phyloP scores from a whole-genome alignment of 2,888 invertebrate species.

The Cataglyphis cursor region DNA sequence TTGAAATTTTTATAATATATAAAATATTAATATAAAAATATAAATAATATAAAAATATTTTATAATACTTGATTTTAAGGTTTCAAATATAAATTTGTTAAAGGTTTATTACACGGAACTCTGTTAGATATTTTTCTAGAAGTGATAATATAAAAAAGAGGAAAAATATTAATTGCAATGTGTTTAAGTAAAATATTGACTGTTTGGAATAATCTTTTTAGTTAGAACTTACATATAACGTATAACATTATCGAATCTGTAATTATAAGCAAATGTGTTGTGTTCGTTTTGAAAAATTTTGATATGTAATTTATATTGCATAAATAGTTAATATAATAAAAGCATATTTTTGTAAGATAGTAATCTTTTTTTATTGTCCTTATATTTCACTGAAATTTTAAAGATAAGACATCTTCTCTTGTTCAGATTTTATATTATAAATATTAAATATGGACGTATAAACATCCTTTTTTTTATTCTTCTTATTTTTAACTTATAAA shows the following conservation, averaged over 20 bases:
- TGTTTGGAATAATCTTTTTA: not conserved
- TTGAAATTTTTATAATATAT: slow-evolving; percentile 10
- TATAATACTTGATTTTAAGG: slow-evolving; percentile 1
- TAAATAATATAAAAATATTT: too few species aligned
- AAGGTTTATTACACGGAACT: not conserved
- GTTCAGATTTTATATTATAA: not conserved
- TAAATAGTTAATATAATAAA: slow-evolving; percentile 35
- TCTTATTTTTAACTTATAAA: not conserved
- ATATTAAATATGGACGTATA: not conserved
- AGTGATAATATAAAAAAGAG: too few species aligned
- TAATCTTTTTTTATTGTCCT: not conserved
- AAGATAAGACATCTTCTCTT: not conserved
- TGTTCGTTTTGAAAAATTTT: not conserved
- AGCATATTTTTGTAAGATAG: not conserved
- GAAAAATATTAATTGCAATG: not conserved
- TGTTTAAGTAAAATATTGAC: slow-evolving; percentile 20
- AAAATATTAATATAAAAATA: not conserved
- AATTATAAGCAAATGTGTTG: not conserved
- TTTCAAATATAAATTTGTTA: not conserved
- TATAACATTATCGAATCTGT: slow-evolving; percentile 9
- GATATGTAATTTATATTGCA: not conserved
- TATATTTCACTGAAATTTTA: not conserved
- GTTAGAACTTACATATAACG: not conserved
- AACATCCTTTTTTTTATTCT: not conserved
- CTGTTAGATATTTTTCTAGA: not conserved